phyloP scores from a whole-genome alignment of 2,113 vertebrate genomes.

The Ptilonorhynchus violaceus region DNA sequence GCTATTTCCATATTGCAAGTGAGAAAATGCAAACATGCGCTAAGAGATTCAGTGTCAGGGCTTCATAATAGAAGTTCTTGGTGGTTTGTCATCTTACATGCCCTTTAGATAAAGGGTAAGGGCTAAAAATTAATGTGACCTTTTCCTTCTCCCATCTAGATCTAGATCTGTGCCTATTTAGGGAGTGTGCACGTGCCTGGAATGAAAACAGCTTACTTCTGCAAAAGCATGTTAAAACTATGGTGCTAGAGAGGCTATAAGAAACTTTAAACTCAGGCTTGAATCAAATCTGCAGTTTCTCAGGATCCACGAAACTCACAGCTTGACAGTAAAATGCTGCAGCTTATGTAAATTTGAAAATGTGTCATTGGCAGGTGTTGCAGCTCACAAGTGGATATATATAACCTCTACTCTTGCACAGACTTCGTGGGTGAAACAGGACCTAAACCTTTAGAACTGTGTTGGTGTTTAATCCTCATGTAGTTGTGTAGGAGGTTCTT shows the following conservation, averaged over 20 bases:
- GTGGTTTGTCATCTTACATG: neutral
- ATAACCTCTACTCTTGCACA: neutral
- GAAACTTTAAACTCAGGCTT: neutral
- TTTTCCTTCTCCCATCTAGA: neutral
- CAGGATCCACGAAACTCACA: fast-evolving
- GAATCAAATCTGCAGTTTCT: neutral
- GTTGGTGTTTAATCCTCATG: neutral
- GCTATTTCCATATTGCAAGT: neutral
- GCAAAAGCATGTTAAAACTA: neutral
- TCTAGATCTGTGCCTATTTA: neutral
- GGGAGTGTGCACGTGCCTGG: neutral
- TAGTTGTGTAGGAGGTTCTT: neutral
- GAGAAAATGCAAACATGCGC: neutral
- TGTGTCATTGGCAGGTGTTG: neutral
- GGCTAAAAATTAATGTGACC: neutral
- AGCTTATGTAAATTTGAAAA: neutral
- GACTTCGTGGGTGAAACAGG: fast-evolving
- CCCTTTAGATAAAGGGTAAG: neutral
- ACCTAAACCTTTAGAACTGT: neutral
- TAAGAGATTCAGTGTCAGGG: neutral
- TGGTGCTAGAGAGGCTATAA: neutral
- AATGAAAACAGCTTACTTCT: slow-evolving; percentile 12
- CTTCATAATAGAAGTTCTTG: neutral
- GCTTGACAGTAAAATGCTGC: neutral
- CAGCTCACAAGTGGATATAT: neutral